Evolutionary conservation across 2,113 vertebrate genomes (phyloP).

Genomic region (Bos indicus): DNA sequence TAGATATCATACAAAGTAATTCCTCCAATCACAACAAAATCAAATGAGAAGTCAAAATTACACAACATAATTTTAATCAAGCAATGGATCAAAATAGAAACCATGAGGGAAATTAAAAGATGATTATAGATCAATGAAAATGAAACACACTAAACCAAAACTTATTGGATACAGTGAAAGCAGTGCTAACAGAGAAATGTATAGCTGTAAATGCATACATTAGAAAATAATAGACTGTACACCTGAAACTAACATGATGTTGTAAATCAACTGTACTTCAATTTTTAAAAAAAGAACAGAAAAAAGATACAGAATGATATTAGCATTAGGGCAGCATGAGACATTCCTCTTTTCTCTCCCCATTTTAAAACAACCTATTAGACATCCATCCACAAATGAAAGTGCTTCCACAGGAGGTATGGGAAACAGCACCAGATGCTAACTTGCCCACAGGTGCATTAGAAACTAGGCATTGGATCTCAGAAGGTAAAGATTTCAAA

Average conservation of each 20-base stretch:
- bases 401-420: background rate
- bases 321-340: background rate
- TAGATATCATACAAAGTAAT: background rate
- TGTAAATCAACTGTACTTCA: background rate
- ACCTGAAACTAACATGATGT: background rate
- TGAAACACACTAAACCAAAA: background rate
- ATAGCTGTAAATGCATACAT: background rate
- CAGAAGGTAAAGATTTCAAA: background rate
- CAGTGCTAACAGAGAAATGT: background rate
- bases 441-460: background rate
- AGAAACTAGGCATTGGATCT: background rate
- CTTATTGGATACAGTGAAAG: background rate
- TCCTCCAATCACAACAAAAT: background rate
- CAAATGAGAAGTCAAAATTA: background rate
- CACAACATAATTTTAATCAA: background rate
- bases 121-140: background rate
- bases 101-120: background rate
- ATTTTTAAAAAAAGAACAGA: background rate
- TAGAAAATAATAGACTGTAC: background rate
- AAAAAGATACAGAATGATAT: background rate
- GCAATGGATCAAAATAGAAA: background rate
- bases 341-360: background rate
- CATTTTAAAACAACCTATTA: background rate
- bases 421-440: background rate
- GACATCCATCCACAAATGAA: background rate